Base-by-base conservation (phyloP, 2,797 vertebrate genomes). In the Schizothorax lantsangensis region DNA sequence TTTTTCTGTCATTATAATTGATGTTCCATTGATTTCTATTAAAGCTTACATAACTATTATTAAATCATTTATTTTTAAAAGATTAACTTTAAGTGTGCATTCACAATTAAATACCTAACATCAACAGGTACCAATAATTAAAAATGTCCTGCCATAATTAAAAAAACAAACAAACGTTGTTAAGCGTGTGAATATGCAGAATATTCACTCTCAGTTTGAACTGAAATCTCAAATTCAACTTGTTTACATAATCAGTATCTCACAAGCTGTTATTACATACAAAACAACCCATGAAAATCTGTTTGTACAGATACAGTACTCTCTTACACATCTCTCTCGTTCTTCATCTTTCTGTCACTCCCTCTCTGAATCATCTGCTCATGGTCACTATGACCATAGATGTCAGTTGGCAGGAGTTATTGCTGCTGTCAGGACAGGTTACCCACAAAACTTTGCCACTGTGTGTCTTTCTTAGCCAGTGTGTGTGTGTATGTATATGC, bases 341-440 rank as follows among this genome's bases (percentile, higher is more conserved):
- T 59, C 17, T 83, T 38, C 54, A 33, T 75, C n/a, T 83, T 72
- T 62, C 66, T 79, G 66, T 80, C 77, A 71, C 75, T 43, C 5
- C 77, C 36, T 43, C 49, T 79, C 40, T 82, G 54, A 73, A 74
- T 85, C 54, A 72, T 84, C 38, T 83, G 62, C 79, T 81, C 72
- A 79, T 83, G 47, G 62, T 88, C 36, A 84, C 80, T 80, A 86
- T 64, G 66, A 71, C 77, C 77, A 82, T 84, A 88, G 40, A 84
- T 79, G 38, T 66, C 78, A 80, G 71, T 52, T 84, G 72, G 72
- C 80, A 77, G 74, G 69, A 87, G 19, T 81, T 54, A 75, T 81
- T 49, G 59, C 77, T 17, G 71, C 88, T 86, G 86, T 85, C 80
- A 86, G 62, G 78, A 68, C 64, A 72, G 36, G 47, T 85, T 72